Evolutionary conservation across 2,113 vertebrate species (phyloP).

Genomic region (Siniperca chuatsi): DNA sequence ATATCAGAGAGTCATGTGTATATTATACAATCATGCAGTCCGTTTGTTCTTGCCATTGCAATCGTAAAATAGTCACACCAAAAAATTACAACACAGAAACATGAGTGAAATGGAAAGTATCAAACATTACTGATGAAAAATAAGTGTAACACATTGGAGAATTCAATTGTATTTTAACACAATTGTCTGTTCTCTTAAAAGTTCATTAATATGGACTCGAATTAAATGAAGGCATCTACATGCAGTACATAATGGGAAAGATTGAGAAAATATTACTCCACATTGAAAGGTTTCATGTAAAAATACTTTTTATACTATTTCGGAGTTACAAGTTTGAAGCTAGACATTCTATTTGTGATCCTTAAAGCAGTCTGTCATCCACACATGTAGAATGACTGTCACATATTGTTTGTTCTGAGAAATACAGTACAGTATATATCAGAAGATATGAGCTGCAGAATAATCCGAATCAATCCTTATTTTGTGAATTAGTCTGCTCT

Average conservation of each 20-base stretch:
- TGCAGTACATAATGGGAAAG: too few species aligned
- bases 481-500: conserved; percentile 32
- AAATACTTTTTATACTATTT: not conserved
- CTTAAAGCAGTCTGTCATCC: not conserved
- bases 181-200: not conserved
- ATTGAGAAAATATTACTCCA: not conserved
- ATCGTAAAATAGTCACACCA: not conserved
- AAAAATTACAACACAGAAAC: not conserved
- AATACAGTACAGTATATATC: not conserved
- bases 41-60: too few species aligned
- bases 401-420: not conserved
- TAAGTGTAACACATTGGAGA: not conserved
- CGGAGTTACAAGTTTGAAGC: not conserved
- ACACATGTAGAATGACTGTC: not conserved
- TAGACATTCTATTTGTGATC: not conserved
- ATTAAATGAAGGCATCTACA: not conserved
- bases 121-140: not conserved
- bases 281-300: not conserved
- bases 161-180: too few species aligned
- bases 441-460: conserved; percentile 23
- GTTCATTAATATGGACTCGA: not conserved
- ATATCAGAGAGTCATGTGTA: too few species aligned
- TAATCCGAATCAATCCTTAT: conserved; percentile 52
- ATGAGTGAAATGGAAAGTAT: not conserved
- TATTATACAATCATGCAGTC: too few species aligned